Evolutionary conservation across 1,140 invertebrate species (phyloP), one percentile per base, ranked within the genome.

Genomic region (Apis cerana): DNA sequence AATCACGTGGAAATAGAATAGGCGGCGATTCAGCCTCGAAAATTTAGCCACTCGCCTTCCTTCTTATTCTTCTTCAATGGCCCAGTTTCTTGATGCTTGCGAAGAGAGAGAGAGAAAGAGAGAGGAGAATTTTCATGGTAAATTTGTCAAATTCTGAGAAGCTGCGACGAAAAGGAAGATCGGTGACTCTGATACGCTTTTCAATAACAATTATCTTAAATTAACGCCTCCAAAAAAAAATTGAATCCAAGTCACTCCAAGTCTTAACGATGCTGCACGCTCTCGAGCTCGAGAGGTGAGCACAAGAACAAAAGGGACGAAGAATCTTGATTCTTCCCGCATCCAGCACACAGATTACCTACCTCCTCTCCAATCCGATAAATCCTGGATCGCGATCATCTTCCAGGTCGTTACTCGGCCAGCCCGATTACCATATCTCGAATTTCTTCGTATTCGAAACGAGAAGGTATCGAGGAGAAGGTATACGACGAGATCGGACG

Each of bases 401-500:
- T 50, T 50, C 4, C 21, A 70, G 17, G 48, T 74, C 27, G 33
- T 43, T 43, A 23, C 64, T 27, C 21, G 19, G 13, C 43, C 67
- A n/a, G 23, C 15, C 8, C 27, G 81, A 82, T 82, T 82, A 78
- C 75, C 81, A 77, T 82, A 82, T 76, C 81, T 78, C 75, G 75
- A 65, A 58, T 78, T 79, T 78, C 54, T 67, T 33, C 52, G 21
- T 48, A 27, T 62, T 12, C 54, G 61, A 50, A 61, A 82, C 56
- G 56, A 13, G n/a, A 17, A n/a, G 64, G 76, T n/a, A n/a, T n/a
- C n/a, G 2, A 52, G 75, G 52, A 70, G 76, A 56, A 13, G 69
- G 71, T 84, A 84, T 85, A 59, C 65, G 69, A 80, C 23, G 58
- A 33, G 80, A 88, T 90, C 85, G 83, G 33, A 91, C 89, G 91